Percentiles rank a stretch among this genome's conserved stretches.
These are phyloP conservation scores for Helicolenus hilgendorfi DNA, from an alignment of 2,797 vertebrate genomes.

Conservation along the genomic window DNA sequence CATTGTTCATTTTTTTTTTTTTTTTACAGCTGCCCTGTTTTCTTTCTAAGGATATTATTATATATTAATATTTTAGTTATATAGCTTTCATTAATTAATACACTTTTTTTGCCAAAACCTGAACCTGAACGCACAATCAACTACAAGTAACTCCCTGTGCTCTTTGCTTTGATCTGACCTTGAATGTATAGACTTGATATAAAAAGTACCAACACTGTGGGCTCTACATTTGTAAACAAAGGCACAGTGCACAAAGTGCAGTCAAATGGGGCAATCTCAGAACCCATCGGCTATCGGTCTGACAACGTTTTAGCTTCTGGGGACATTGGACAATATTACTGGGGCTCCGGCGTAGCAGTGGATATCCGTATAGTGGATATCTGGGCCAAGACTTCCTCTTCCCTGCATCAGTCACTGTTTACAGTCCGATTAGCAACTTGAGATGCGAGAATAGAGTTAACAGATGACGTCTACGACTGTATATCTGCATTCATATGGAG, in stretches of 20 bases:
- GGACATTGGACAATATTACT: neutral
- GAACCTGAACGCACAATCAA: neutral
- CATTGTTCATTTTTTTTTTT: neutral
- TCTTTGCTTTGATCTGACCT: neutral
- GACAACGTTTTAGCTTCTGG: neutral
- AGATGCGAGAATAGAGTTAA: too few species aligned
- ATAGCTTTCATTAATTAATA: neutral
- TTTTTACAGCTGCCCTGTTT: neutral
- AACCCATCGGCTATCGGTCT: neutral
- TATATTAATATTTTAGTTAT: neutral
- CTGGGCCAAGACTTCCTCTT: too few species aligned
- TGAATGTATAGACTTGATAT: neutral
- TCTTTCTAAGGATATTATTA: neutral
- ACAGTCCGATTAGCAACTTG: too few species aligned
- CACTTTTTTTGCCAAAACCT: neutral
- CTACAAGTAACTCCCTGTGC: neutral
- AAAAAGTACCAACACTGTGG: neutral
- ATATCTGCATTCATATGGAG: neutral
- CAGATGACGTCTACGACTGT: too few species aligned
- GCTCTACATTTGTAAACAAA: neutral
- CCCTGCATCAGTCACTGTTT: too few species aligned
- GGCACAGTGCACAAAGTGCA: neutral
- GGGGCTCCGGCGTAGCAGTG: too few species aligned
- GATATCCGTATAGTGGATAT: too few species aligned
- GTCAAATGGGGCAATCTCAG: neutral